Evolutionary conservation across 2,113 vertebrate genomes (phyloP).

Genomic region (Muscicapa adusta): DNA sequence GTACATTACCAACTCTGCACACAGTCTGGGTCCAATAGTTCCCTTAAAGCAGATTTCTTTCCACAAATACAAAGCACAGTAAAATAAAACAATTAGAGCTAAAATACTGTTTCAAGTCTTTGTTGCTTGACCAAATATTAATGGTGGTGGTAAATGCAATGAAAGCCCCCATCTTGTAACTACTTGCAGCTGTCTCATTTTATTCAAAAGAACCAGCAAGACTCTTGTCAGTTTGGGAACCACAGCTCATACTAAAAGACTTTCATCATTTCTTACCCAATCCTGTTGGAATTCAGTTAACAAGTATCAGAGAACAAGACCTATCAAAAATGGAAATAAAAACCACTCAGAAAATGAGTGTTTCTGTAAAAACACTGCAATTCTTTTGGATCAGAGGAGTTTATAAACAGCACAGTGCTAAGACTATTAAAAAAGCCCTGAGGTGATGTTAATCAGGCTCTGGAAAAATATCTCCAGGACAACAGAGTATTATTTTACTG

Average conservation of each 20-base stretch:
- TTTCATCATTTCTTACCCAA: background rate
- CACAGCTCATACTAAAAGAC: background rate
- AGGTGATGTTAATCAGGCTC: background rate
- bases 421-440: background rate
- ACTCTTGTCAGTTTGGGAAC: background rate
- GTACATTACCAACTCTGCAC: background rate
- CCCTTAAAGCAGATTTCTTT: background rate
- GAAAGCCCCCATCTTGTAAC: background rate
- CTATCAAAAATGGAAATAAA: background rate
- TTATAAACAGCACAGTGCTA: background rate
- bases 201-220: background rate
- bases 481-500: background rate
- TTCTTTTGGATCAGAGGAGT: background rate
- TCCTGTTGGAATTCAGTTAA: background rate
- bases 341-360: background rate
- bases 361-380: background rate
- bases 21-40: background rate
- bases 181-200: background rate
- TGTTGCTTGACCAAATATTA: constrained; percentile 1
- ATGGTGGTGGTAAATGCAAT: background rate
- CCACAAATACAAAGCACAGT: background rate
- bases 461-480: background rate
- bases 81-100: background rate
- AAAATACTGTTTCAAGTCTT: background rate
- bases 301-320: background rate